A percentile compares a stretch with the other conserved stretches of the same genome.
Evolutionary conservation across 2,797 vertebrate genomes (phyloP).

Genomic region (Eulemur rubriventer): DNA sequence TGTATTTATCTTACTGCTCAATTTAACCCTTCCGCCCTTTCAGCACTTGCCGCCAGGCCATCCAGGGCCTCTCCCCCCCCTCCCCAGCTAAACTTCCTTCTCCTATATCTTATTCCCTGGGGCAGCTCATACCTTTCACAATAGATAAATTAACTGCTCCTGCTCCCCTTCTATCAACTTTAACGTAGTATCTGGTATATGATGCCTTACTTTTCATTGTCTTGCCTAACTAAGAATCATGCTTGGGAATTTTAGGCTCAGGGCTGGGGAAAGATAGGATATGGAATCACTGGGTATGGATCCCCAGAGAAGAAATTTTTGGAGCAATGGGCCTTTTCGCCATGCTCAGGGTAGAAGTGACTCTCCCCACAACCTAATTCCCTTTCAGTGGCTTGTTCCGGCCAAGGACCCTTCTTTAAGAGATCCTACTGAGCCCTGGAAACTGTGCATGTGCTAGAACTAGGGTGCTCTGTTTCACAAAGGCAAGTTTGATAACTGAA

Average conservation of each 20-base stretch:
- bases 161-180: background rate
- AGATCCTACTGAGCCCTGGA: background rate
- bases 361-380: background rate
- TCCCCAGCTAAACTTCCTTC: background rate
- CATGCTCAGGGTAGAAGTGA: background rate
- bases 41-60: background rate
- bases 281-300: background rate
- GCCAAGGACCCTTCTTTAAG: background rate
- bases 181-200: background rate
- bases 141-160: background rate
- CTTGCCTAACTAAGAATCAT: background rate
- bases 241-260: background rate
- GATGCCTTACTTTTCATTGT: background rate
- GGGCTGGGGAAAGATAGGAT: background rate
- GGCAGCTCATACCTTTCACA: background rate
- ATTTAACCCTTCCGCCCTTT: slow-evolving; percentile 27
- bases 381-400: background rate
- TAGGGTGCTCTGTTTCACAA: background rate
- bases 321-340: background rate
- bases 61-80: background rate
- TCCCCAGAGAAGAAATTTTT: background rate
- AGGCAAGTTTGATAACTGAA: slow-evolving; percentile 31
- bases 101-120: background rate
- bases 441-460: background rate
- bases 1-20: slow-evolving; percentile 4